Percentiles rank a stretch among this genome's conserved stretches.
Evolutionary conservation across 2,797 vertebrate genomes (phyloP).

Genomic region (Manis crassicaudata): DNA sequence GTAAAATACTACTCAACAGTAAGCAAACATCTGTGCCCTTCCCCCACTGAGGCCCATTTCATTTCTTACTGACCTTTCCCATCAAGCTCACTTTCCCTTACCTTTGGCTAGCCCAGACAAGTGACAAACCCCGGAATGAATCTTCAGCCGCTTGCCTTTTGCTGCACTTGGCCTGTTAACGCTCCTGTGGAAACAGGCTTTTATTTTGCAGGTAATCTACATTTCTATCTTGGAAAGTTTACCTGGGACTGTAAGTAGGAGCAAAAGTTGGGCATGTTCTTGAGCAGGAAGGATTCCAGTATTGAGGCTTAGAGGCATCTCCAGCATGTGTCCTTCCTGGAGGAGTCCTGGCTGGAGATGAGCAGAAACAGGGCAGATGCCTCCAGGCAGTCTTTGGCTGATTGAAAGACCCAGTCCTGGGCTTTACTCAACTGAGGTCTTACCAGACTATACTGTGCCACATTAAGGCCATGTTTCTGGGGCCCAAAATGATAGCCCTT

Average conservation of each 20-base stretch:
- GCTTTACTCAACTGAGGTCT: neutral
- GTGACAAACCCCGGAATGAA: neutral
- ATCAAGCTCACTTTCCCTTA: neutral
- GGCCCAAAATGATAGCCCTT: neutral
- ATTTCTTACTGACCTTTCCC: neutral
- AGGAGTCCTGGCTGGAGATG: neutral
- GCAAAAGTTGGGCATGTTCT: neutral
- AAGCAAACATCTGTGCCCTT: neutral
- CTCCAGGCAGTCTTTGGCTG: neutral
- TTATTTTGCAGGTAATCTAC: neutral
- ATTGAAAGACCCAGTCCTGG: neutral
- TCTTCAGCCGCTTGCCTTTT: neutral
- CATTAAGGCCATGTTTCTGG: neutral
- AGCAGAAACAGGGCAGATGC: neutral
- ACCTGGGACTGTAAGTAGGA: neutral
- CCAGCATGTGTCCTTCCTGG: neutral
- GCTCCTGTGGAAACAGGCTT: neutral
- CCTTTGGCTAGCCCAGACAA: neutral
- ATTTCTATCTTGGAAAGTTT: neutral
- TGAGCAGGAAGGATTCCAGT: neutral
- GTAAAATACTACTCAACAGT: neutral
- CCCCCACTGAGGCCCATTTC: neutral
- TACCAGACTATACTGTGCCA: too few species aligned
- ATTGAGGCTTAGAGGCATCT: neutral
- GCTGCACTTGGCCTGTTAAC: neutral